Base-by-base conservation (phyloP, 2,888 invertebrate genomes). In the Epinotia brunnichana region DNA sequence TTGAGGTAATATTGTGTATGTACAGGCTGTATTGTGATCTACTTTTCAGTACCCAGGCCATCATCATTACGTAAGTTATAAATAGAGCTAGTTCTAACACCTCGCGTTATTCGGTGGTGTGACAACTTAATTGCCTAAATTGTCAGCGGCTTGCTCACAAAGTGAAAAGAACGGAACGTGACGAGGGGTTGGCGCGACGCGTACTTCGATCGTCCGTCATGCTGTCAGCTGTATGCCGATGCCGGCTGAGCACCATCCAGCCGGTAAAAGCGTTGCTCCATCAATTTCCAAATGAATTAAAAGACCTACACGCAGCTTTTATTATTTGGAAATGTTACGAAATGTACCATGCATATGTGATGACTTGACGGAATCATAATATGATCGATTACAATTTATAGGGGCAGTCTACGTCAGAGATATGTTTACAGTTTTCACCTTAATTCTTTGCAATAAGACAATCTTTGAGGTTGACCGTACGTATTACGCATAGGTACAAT, bases 61-160 rank as follows among this genome's bases (percentile, higher is more conserved):
- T 70, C 29, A 64, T 64, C n/a, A 56, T 54, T 70, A 57, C 51
- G 48, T 69, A 63, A 69, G 62, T 57, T 73, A 73, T 73, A 69
- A 73, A 69, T 69, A 73, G 63, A 59, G 63, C 13, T 41, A 63
- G 73, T 69, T 73, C 17, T 68, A 69, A 69, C 77, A 79, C 80
- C 81, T 80, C 81, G 78, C 80, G 78, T 85, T 82, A 83, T 81
- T 77, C 76, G 77, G 77, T 73, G 77, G 79, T 85, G 79, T 87
- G 90, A 91, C 90, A 91, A 87, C 79, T 89, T 90, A 88, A 90
- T 91, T 87, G 89, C 82, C 79, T 73, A 70, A 82, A 80, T 81
- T 86, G 88, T 88, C 88, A 87, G 81, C 85, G 82, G 78, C 79
- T 81, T 82, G 77, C 69, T 75, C 74, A 76, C 74, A 72, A 74